Evolutionary conservation across 1,140 invertebrate genomes (phyloP).

Genomic region (Aphelenchoides besseyi): DNA sequence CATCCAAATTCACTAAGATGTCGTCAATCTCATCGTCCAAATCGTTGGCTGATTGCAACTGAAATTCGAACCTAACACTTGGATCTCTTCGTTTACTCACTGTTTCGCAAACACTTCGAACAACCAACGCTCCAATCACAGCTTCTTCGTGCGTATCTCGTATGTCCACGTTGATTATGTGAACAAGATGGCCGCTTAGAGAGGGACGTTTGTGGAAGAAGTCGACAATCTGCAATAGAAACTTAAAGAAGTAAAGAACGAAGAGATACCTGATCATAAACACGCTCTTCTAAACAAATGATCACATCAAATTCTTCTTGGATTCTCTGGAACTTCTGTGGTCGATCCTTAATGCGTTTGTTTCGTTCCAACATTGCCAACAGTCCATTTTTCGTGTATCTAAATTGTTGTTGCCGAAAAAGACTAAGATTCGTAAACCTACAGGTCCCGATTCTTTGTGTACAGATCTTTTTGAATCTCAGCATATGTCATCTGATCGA

Average conservation of each 20-base stretch:
- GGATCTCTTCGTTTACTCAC: conserved; percentile 29
- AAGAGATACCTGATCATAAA: conserved; percentile 82
- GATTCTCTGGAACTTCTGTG: conserved; percentile 87
- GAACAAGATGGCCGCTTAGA: conserved; percentile 70
- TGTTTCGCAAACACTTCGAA: conserved; percentile 79
- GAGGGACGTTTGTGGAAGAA: conserved; percentile 63
- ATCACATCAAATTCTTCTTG: conserved; percentile 91
- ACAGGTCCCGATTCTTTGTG: conserved; percentile 67
- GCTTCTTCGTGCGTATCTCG: conserved; percentile 99
- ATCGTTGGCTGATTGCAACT: conserved; percentile 84
- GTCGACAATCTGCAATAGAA: conserved; percentile 53
- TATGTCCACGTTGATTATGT: conserved; percentile 97
- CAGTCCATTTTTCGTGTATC: conserved; percentile 96
- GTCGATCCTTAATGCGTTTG: conserved; percentile 84
- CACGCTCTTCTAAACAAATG: conserved; percentile 93
- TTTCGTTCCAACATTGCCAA: conserved; percentile 98
- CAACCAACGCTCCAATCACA: conserved; percentile 96
- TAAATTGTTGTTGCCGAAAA: conserved; percentile 58
- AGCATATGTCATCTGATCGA: conserved; percentile 85
- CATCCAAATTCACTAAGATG: conserved; percentile 89
- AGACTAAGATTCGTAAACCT: conserved; percentile 30
- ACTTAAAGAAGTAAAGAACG: conserved; percentile 14
- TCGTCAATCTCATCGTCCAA: conserved; percentile 98
- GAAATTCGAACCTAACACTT: conserved; percentile 30
- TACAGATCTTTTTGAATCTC: conserved; percentile 92